These are phyloP conservation scores for Eriocheir sinensis DNA, from an alignment of 1,140 invertebrate species.

Conservation along the genomic window DNA sequence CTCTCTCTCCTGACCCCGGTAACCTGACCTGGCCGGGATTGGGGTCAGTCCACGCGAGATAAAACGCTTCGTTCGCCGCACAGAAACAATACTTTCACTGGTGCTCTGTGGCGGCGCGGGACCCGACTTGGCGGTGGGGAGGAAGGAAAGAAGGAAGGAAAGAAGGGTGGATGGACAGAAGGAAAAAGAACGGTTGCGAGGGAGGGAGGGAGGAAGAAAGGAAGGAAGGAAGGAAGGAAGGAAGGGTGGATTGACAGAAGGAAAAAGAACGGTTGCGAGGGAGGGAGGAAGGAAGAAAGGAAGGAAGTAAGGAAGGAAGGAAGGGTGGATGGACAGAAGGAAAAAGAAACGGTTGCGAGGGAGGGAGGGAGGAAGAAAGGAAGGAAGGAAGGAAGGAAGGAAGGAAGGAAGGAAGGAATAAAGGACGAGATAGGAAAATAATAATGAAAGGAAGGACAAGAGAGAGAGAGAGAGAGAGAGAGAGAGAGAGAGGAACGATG, in stretches of 20 bases:
- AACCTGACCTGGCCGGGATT: neutral
- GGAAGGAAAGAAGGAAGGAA: neutral
- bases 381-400: neutral
- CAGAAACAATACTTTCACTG: conserved; percentile 25
- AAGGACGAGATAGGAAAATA: neutral
- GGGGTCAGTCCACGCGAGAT: neutral
- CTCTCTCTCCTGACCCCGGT: neutral
- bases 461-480: neutral
- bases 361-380: neutral
- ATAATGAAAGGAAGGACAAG: too few relatives aligned
- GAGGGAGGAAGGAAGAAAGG: neutral
- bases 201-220: too few relatives aligned
- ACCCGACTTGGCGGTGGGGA: neutral
- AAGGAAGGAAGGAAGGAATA: neutral
- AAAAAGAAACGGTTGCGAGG: too few relatives aligned
- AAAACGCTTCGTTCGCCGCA: conserved; percentile 12
- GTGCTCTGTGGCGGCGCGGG: neutral
- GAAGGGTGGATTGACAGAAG: neutral
- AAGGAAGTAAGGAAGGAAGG: neutral
- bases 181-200: neutral
- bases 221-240: neutral
- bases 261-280: neutral
- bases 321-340: neutral
- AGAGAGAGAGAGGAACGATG: conserved; percentile 7
- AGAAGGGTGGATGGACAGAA: neutral